Evolutionary conservation across 1,140 invertebrate genomes (phyloP), one percentile per base, ranked within the genome.

Genomic region (Diorhabda elongata): DNA sequence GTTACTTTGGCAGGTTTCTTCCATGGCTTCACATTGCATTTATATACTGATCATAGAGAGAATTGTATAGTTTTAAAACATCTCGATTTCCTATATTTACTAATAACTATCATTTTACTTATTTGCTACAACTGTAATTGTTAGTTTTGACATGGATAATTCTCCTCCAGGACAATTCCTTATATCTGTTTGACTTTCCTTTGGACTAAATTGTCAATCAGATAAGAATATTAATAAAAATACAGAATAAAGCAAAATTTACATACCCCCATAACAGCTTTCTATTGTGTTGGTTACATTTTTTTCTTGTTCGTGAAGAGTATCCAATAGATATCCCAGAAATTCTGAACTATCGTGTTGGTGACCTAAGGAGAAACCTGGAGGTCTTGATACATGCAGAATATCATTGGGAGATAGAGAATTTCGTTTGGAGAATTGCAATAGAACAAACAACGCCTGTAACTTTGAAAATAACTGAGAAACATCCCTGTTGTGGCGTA

Each of bases 321-420:
- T 82, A 75, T 92, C 89, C 64, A 92, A 80, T 3, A 92, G 78
- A 79, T 89, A 91, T 84, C 90, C 89, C 58, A 96, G 84, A 83
- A 93, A 95, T 83, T 96, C 93, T 2, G 92, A 93, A 80, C 92
- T 94, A 76, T 95, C 93, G 76, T 96, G 93, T 75, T 95, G 93
- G 72, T 90, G 85, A 42, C 91, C 89, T 42, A 84, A 83, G 42
- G 86, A 84, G 79, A 96, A 95, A 77, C 90, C 91, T 0, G 89
- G 85, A 6, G 92, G 92, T 71, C 89, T 83, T 0, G 90, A 87
- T 0, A 86, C 84, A 61, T 84, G 82, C 57, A 90, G 82, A 75
- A 94, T 89, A 59, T 88, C 88, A 43, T 82, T 84, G 0, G 93
- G 91, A n/a, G 89, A 87, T 66, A 92, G 79, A 45, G 87, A 85